These are phyloP conservation scores for Triplophysa yarkandensis DNA, from an alignment of 2,797 vertebrate genomes.

Conservation along the genomic window DNA sequence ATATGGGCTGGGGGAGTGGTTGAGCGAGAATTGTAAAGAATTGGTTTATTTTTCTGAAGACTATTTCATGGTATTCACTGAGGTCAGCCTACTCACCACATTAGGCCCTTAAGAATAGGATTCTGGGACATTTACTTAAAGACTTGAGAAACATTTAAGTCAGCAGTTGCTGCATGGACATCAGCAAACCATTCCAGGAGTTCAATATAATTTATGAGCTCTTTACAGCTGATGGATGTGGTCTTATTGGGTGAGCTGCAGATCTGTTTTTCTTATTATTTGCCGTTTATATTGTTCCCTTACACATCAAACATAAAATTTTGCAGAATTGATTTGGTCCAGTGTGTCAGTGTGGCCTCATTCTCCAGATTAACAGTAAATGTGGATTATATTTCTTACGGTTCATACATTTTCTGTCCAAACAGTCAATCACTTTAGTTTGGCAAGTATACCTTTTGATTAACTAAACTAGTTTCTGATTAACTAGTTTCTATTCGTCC, in stretches of 20 bases:
- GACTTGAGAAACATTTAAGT: slow-evolving; percentile 1
- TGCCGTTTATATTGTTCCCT: neutral
- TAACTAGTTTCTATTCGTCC: slow-evolving; percentile 13
- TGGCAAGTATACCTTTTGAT: slow-evolving; percentile 49
- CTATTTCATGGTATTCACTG: slow-evolving; percentile 13
- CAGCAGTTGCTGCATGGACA: slow-evolving; percentile 25
- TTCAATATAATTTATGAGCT: neutral
- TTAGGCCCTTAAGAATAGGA: slow-evolving; percentile 2
- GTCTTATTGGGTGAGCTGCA: neutral
- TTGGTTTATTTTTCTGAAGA: slow-evolving; percentile 5
- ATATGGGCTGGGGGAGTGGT: neutral
- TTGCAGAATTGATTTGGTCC: neutral
- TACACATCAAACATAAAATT: neutral
- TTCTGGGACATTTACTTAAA: neutral
- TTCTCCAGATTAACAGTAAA: neutral
- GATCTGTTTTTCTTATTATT: neutral
- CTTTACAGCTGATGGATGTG: slow-evolving; percentile 1
- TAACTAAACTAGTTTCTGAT: too few relatives aligned
- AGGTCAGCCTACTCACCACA: neutral
- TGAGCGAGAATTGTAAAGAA: slow-evolving; percentile 3
- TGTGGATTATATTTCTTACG: neutral
- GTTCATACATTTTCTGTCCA: neutral
- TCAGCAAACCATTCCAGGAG: slow-evolving; percentile 27
- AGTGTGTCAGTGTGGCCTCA: neutral
- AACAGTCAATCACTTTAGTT: slow-evolving; percentile 3